Evolutionary conservation across 2,797 vertebrate species (phyloP).

Genomic region (Mormyrops attenuatus): DNA sequence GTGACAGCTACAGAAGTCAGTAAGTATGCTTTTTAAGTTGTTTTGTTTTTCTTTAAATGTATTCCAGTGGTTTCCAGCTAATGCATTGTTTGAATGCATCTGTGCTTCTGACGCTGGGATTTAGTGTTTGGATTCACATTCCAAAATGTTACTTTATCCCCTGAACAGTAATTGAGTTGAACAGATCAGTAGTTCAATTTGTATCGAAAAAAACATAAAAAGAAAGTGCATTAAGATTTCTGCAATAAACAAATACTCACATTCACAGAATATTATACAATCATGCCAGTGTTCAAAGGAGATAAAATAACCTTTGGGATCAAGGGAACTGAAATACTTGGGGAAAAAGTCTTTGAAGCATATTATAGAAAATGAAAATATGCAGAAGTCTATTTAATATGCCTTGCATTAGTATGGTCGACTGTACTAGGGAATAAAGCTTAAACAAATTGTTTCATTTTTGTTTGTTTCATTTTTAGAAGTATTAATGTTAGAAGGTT

Average conservation of each 20-base stretch:
- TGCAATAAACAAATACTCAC: conserved; percentile 54
- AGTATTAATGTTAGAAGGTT: background rate
- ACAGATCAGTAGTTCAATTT: conserved; percentile 59
- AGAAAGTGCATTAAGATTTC: conserved; percentile 57
- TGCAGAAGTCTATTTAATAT: background rate
- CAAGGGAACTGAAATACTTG: background rate
- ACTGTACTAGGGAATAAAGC: conserved; percentile 4
- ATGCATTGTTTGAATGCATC: background rate
- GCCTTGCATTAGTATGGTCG: background rate
- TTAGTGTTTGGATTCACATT: background rate
- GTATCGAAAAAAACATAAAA: conserved; percentile 11
- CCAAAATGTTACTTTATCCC: background rate
- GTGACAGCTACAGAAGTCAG: conserved; percentile 93
- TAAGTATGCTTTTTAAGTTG: conserved; percentile 61
- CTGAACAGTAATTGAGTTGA: conserved; percentile 32
- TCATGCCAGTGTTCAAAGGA: conserved; percentile 8
- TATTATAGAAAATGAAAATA: conserved; percentile 13
- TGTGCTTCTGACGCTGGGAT: background rate
- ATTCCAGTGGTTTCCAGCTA: background rate
- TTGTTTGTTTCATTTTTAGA: background rate
- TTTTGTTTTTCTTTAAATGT: background rate
- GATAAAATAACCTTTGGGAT: conserved; percentile 17
- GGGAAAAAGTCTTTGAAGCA: conserved; percentile 12
- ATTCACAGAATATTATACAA: background rate
- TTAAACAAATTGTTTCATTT: background rate